Evolutionary conservation across 2,888 invertebrate species (phyloP), one percentile per base, ranked within the genome.

Genomic region (Chelonus formosanus): DNA sequence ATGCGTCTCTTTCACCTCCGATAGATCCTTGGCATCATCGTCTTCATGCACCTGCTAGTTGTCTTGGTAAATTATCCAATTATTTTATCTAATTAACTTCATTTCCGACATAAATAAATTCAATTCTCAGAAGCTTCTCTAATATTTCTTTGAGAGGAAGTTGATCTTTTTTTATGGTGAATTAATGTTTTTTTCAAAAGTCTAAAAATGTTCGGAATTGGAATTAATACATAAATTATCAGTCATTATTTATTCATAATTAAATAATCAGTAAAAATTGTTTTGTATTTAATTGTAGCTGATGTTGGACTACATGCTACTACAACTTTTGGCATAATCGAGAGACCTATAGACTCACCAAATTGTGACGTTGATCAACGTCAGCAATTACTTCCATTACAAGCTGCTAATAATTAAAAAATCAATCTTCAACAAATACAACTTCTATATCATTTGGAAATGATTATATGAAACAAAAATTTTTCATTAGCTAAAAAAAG

Each of bases 1-100:
- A 96, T 86, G 96, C 96, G 55, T 95, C 95, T 76, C 96, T 96
- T 47, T 96, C 96, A 47, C 57, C 66, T 7, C 53, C 66, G 5
- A 62, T 67, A 36, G 66, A 70, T 81, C 62, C 82, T 78, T 44
- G 79, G 78, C 5, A 75, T 79, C 45, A 75, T 81, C 31, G 78
- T 10, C 40, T 67, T 8, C 62, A 67, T 53, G 62, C 45, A 40
- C 62, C 62, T n/a, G 50, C 76, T 67, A 63, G 71, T 71, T 10
- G 70, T 73, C 32, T 44, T 72, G 73, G 76, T 76, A 61, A 74
- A 44, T 50, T 20, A 20, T 20, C 20, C 20, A n/a, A 32, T 5
- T 3, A 31, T 8, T 43, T 8, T 6, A 40, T 20, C 20, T 20
- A 20, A 20, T 20, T 1, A 20, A 20, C 20, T 20, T 20, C 20